Percentiles rank a stretch among this genome's conserved stretches.
phyloP scores from a whole-genome alignment of 2,797 vertebrate genomes.

The Lycodopsis pacificus region DNA sequence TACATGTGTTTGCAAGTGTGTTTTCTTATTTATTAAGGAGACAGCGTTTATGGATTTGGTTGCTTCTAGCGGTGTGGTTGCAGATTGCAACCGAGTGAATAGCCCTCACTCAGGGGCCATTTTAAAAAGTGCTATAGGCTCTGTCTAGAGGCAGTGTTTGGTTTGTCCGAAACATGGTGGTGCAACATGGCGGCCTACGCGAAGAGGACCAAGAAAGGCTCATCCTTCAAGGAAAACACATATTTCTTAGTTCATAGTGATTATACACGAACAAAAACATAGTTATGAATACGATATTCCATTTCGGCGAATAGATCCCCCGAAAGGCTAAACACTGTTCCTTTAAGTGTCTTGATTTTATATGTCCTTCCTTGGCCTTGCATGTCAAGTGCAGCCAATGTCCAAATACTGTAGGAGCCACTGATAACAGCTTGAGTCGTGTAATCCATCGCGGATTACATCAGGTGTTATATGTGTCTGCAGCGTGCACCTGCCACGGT shows the following conservation, averaged over 20 bases:
- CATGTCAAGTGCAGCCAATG: not conserved
- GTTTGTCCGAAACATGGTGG: too few relatives aligned
- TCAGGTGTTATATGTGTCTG: not conserved
- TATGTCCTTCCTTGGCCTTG: not conserved
- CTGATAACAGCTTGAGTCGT: not conserved
- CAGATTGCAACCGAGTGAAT: not conserved
- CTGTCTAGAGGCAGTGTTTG: too few relatives aligned
- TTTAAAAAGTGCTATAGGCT: too few relatives aligned
- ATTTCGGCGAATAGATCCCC: not conserved
- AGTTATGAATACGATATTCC: not conserved
- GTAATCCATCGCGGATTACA: not conserved
- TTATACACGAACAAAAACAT: not conserved
- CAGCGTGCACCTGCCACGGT: not conserved
- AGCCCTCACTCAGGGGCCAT: too few relatives aligned
- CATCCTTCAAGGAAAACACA: not conserved
- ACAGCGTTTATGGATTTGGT: not conserved
- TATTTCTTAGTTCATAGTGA: not conserved
- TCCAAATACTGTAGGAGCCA: not conserved
- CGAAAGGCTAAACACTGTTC: not conserved
- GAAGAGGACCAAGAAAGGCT: too few relatives aligned
- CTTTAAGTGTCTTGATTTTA: not conserved
- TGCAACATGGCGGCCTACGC: too few relatives aligned
- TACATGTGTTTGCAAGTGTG: not conserved
- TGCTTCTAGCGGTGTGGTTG: not conserved
- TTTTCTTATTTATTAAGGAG: not conserved